Percentiles rank a stretch among this genome's conserved stretches.
Evolutionary conservation across 2,888 invertebrate species (phyloP).

Genomic region (Belgica antarctica): DNA sequence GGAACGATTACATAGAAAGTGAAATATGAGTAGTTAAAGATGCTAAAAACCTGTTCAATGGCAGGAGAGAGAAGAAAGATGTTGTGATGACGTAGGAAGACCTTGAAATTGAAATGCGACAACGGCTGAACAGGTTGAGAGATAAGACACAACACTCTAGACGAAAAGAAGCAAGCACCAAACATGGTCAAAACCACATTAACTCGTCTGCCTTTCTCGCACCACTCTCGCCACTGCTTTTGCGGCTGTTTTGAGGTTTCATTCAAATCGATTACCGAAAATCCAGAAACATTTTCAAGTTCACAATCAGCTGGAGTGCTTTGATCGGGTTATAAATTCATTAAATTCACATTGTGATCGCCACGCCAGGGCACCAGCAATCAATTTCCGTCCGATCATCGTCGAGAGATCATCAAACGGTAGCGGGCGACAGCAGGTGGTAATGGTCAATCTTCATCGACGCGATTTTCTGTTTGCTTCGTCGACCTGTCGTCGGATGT

Average conservation of each 20-base stretch:
- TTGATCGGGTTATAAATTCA: neutral
- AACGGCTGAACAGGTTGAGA: constrained; percentile 21
- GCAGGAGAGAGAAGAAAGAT: neutral
- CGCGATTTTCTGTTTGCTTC: neutral
- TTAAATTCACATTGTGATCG: neutral
- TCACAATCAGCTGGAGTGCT: neutral
- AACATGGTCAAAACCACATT: constrained; percentile 26
- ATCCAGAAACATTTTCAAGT: neutral
- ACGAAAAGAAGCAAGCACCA: constrained; percentile 16
- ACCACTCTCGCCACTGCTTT: neutral
- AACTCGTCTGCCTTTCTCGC: constrained; percentile 3
- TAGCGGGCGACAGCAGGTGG: constrained; percentile 6
- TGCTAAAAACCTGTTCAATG: constrained; percentile 31
- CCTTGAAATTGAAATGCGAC: constrained; percentile 36
- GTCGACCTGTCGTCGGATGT: neutral
- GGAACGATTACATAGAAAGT: constrained; percentile 31
- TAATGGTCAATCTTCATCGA: neutral
- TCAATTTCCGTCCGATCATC: constrained; percentile 40
- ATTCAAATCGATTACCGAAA: neutral
- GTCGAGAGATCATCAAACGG: constrained; percentile 29
- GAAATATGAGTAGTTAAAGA: constrained; percentile 42
- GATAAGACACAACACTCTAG: constrained; percentile 16
- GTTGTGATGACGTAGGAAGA: constrained; percentile 23
- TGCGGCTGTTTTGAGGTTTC: constrained; percentile 4
- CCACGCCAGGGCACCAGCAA: neutral